Evolutionary conservation across 2,113 vertebrate genomes (phyloP).

Genomic region (Neopipo cinnamomea): DNA sequence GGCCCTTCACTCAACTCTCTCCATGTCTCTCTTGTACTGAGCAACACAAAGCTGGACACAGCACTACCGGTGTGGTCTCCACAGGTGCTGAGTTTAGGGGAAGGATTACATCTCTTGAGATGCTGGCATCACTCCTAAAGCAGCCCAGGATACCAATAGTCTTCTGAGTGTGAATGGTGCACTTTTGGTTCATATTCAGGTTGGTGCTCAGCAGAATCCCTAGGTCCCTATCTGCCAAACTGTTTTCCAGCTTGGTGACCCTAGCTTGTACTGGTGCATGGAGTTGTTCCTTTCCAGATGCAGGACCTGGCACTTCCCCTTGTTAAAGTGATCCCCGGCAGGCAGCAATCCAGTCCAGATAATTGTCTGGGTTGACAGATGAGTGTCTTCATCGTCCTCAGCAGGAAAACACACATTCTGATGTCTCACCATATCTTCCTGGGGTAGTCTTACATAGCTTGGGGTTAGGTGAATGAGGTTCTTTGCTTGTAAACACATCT

Average conservation of each 20-base stretch:
- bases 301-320: background rate
- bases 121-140: background rate
- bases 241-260: background rate
- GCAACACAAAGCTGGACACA: background rate
- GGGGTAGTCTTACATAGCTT: background rate
- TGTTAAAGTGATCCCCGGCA: background rate
- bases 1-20: background rate
- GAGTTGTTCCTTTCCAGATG: background rate
- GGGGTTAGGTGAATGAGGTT: background rate
- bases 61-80: background rate
- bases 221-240: background rate
- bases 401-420: background rate
- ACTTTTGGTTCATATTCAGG: background rate
- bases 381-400: accelerated
- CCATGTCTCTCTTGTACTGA: background rate
- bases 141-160: background rate
- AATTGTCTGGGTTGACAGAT: background rate
- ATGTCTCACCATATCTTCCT: background rate
- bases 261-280: background rate
- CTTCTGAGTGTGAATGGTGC: background rate
- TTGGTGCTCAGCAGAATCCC: background rate
- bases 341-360: background rate
- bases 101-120: background rate
- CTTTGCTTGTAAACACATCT: background rate
- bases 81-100: background rate